Evolutionary conservation across 1,140 invertebrate species (phyloP), one percentile per base, ranked within the genome.

Genomic region (Sinella curviseta): DNA sequence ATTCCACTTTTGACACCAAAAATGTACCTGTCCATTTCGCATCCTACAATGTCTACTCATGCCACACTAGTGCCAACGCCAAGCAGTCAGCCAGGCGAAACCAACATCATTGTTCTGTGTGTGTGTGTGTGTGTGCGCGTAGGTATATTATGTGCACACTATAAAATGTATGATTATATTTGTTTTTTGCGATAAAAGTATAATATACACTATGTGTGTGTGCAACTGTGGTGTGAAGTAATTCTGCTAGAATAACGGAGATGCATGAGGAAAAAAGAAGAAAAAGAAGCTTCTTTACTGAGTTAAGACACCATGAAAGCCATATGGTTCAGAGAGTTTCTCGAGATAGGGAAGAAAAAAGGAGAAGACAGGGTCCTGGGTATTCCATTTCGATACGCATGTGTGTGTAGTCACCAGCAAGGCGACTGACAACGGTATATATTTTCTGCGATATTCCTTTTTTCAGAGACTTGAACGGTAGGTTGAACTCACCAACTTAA

Each of bases 1-100:
- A 70, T 70, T 70, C 31, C 65, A 33, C 65, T 70, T 70, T 30
- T 70, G 65, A 70, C 65, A 70, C 28, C 31, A 70, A 70, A 70
- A 70, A 70, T 70, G 65, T 70, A 70, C 65, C 65, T 70, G 65
- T 70, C 65, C 65, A 70, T 70, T 70, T 70, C 31, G 26, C 65
- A 70, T 70, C 31, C 65, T 70, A 12, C 1, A 70, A 70, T 70
- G 65, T 70, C 65, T 70, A 33, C 65, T 33, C 65, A n/a, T 70
- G 65, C 65, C 65, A 33, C 65, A 31, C 8, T n/a, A 65, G 16
- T 26, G 8, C 26, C 8, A 60, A 26, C 24, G 24, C 24, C 14
- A 60, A 26, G 12, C 57, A 60, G 14, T 60, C 57, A 60, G 24
- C 57, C 57, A 60, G 12, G 3, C 24, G 57, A 60, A 60, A 60